These are phyloP conservation scores for Labeo calbasu DNA, from an alignment of 2,797 vertebrate species.

Conservation along the genomic window DNA sequence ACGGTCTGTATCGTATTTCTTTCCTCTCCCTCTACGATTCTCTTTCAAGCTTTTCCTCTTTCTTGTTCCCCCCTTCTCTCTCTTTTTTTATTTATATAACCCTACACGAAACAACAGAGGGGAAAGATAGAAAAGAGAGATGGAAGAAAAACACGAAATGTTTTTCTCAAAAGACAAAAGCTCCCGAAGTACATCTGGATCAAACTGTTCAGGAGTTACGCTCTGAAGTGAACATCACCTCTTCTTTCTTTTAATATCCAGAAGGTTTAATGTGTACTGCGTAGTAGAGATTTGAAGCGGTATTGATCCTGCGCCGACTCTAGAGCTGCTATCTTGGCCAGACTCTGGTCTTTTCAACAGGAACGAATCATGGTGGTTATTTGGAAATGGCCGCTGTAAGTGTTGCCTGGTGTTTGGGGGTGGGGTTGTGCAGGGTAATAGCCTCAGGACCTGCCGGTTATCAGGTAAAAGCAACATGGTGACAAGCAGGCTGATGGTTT, in stretches of 20 bases:
- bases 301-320: conserved; percentile 50
- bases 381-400: conserved; percentile 51
- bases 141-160: conserved; percentile 4
- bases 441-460: conserved; percentile 45
- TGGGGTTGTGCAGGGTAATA: conserved; percentile 37
- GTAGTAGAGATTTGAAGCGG: conserved; percentile 32
- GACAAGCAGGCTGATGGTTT: conserved; percentile 45
- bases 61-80: neutral
- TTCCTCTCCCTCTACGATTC: conserved; percentile 34
- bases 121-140: neutral
- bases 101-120: neutral
- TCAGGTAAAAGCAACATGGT: conserved; percentile 44
- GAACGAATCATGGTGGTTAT: conserved; percentile 57
- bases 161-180: conserved; percentile 33
- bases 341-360: conserved; percentile 47
- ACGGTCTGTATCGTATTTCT: conserved; percentile 73
- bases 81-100: conserved; percentile 37
- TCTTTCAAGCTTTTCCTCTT: conserved; percentile 32
- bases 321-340: conserved; percentile 45
- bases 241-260: conserved; percentile 55
- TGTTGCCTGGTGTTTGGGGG: conserved; percentile 46
- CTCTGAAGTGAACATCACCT: conserved; percentile 36
- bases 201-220: conserved; percentile 24
- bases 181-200: conserved; percentile 43
- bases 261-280: conserved; percentile 45